A percentile compares a stretch with the other conserved stretches of the same genome.
Conservation (phyloP, 2,888 invertebrate species). For the Papilio demoleus region DNA sequence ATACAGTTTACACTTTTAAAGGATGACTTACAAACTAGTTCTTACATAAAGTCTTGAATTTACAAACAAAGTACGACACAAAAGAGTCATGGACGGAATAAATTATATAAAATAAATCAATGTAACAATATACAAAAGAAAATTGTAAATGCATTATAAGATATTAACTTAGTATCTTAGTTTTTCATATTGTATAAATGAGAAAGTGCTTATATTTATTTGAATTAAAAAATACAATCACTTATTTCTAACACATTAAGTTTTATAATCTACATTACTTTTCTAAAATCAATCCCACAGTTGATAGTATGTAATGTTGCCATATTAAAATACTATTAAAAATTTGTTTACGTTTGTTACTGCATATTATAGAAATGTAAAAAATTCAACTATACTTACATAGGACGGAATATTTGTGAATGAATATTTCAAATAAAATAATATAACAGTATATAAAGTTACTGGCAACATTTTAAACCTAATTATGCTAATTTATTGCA, state of each 20-base stretch:
- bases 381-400: no score
- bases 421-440: neutral
- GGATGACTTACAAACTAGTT: neutral
- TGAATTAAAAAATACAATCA: neutral
- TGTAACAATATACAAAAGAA: neutral
- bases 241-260: neutral
- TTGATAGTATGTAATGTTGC: no score
- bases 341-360: no score
- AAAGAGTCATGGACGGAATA: constrained; percentile 47
- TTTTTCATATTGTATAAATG: neutral
- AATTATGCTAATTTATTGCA: constrained; percentile 48
- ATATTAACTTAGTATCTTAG: no score
- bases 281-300: no score
- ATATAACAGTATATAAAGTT: neutral
- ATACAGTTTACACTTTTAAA: neutral
- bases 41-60: no score
- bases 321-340: no score
- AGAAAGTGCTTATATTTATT: neutral
- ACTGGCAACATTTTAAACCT: neutral
- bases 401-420: neutral
- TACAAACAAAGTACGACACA: neutral
- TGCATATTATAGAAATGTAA: neutral
- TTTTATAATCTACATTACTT: neutral
- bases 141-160: neutral
- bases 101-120: constrained; percentile 14